These are phyloP conservation scores for Anisognathus igniventris DNA, from an alignment of 2,797 vertebrate genomes.

Conservation along the genomic window DNA sequence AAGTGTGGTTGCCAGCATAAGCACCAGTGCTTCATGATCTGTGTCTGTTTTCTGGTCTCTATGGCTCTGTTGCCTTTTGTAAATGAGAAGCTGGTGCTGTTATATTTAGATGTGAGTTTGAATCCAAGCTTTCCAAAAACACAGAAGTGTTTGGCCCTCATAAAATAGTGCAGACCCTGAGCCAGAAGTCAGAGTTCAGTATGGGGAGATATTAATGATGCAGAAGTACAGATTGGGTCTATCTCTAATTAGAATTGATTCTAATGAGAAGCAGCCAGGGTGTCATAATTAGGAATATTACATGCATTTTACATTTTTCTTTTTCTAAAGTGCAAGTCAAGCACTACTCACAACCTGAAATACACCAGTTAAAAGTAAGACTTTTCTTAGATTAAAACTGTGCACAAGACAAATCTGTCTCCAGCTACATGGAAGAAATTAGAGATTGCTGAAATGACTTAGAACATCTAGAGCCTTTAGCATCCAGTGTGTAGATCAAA, in stretches of 20 bases:
- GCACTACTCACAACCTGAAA: neutral
- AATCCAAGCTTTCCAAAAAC: slow-evolving; percentile 2
- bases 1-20: neutral
- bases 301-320: neutral
- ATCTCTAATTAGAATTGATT: neutral
- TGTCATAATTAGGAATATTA: neutral
- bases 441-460: neutral
- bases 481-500: neutral
- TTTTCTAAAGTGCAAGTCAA: neutral
- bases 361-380: neutral
- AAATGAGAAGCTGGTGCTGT: neutral
- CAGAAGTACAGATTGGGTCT: neutral
- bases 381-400: neutral
- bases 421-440: neutral
- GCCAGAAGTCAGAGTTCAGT: neutral
- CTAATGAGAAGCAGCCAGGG: neutral
- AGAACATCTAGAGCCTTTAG: neutral
- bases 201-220: neutral
- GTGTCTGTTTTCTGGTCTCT: slow-evolving; percentile 17
- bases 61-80: neutral
- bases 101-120: slow-evolving; percentile 27
- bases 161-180: neutral
- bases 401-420: neutral
- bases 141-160: neutral
- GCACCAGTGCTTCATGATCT: neutral